Evolutionary conservation across 2,888 invertebrate genomes (phyloP).

Genomic region (Listrodromus nycthemerus): DNA sequence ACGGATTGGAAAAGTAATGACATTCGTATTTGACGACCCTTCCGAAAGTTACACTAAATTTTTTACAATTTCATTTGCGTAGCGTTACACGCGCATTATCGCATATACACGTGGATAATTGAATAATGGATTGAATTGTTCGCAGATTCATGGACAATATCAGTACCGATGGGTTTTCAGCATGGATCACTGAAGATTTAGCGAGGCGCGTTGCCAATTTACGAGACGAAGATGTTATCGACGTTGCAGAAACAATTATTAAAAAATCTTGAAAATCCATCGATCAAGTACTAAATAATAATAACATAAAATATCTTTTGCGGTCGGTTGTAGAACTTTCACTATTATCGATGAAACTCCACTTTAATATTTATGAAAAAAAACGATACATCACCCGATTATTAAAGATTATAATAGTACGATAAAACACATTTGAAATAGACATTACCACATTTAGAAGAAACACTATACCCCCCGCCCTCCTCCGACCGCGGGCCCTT

Average conservation of each 20-base stretch:
- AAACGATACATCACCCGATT: neutral
- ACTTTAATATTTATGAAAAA: neutral
- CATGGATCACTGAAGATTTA: slow-evolving; percentile 64
- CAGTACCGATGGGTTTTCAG: slow-evolving; percentile 57
- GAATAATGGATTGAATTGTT: neutral
- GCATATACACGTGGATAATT: too few species aligned
- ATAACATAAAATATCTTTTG: neutral
- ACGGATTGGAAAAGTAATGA: slow-evolving; percentile 66
- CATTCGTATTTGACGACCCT: neutral
- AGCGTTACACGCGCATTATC: too few species aligned
- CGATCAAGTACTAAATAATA: neutral
- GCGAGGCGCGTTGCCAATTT: slow-evolving; percentile 64
- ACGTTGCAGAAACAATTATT: slow-evolving; percentile 8
- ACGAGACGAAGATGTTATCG: slow-evolving; percentile 35
- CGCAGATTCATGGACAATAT: slow-evolving; percentile 69
- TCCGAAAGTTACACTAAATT: too few species aligned
- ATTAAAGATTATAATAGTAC: neutral
- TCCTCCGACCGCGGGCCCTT: too few species aligned
- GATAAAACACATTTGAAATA: neutral
- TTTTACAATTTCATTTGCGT: too few species aligned
- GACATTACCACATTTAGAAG: too few species aligned
- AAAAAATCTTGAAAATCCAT: neutral
- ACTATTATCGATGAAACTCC: neutral
- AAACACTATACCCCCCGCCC: too few species aligned
- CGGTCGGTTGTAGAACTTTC: neutral